Base-by-base conservation (phyloP, 92 coral and sea anemone species). In the Umimayanthus chanpuru region DNA sequence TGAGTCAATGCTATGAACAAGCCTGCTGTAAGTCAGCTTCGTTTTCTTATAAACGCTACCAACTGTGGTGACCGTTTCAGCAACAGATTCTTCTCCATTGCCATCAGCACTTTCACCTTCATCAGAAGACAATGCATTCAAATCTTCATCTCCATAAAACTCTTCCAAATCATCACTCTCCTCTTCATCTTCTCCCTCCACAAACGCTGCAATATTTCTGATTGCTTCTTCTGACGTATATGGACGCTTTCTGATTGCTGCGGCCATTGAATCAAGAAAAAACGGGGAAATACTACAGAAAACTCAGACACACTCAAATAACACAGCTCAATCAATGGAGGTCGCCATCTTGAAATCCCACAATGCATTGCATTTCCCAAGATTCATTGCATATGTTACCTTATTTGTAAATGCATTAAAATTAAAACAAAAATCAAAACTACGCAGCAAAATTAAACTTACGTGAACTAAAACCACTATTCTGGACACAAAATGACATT, bases 231-330 rank as follows among this genome's bases (percentile, higher is more conserved):
- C 49, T 5, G 21, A 73, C 43, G 78, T 73, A 30, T 7, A 36
- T 10, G 20, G 32, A 21, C 43, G 78, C 47, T 73, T 73, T 73
- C 47, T 73, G 47, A 44, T 36, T 2, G 44, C 12, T 36, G 4
- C 44, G 43, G 78, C 43, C 47, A 36, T 73, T 73, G 43, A 7
- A 12, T 9, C 43, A 73, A 36, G 47, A 30, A 73, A 30, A 73
- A 73, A 73, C 78, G n/a, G n/a, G n/a, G n/a, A n/a, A n/a, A n/a
- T n/a, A n/a, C n/a, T 30, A 73, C 78, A 73, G 78, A 73, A 73
- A 73, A 73, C 43, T 30, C 16, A 36, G 74, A 68, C 20, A 73
- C 43, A 29, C 4, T 30, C 14, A 10, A 30, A 5, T 40, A 73
- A 36, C 41, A 73, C 21, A 30, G 44, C 18, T 73, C 78, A 73